These are phyloP conservation scores for Athalia cordata DNA, from an alignment of 2,888 invertebrate genomes.

Conservation along the genomic window DNA sequence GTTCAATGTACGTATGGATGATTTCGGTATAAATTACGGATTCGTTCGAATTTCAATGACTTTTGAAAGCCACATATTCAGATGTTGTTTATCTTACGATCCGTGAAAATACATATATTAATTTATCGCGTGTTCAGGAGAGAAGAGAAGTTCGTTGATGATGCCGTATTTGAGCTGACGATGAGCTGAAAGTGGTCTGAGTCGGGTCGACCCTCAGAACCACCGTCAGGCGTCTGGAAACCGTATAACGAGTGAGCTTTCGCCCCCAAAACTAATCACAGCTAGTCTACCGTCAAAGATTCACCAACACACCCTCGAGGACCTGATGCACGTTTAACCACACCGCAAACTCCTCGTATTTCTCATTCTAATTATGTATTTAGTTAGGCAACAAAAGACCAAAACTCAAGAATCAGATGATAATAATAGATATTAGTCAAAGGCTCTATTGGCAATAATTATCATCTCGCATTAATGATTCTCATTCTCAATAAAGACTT, in stretches of 20 bases:
- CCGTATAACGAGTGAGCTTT: conserved; percentile 23
- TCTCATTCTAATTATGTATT: background rate
- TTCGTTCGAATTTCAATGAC: too few relatives aligned
- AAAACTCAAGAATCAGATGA: too few relatives aligned
- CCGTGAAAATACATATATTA: background rate
- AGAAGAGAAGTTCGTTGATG: conserved; percentile 20
- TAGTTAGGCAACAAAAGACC: too few relatives aligned
- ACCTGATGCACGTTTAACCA: too few relatives aligned
- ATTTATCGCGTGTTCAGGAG: background rate
- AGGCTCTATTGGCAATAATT: too few relatives aligned
- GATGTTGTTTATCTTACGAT: background rate
- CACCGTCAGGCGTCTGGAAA: background rate
- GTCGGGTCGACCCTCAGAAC: background rate
- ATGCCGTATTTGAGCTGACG: conserved; percentile 13
- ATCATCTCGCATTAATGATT: too few relatives aligned
- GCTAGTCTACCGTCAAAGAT: conserved; percentile 1
- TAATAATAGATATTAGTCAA: too few relatives aligned
- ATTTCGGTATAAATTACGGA: too few relatives aligned
- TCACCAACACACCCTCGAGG: too few relatives aligned
- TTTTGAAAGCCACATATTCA: too few relatives aligned
- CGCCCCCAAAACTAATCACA: conserved; percentile 17
- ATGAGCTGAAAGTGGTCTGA: conserved; percentile 6
- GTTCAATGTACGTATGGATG: too few relatives aligned
- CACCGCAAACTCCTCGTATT: background rate
- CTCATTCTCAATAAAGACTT: background rate